Percentiles rank a stretch among this genome's conserved stretches.
Evolutionary conservation across 2,797 vertebrate genomes (phyloP).

Genomic region (Danio jaintianensis): DNA sequence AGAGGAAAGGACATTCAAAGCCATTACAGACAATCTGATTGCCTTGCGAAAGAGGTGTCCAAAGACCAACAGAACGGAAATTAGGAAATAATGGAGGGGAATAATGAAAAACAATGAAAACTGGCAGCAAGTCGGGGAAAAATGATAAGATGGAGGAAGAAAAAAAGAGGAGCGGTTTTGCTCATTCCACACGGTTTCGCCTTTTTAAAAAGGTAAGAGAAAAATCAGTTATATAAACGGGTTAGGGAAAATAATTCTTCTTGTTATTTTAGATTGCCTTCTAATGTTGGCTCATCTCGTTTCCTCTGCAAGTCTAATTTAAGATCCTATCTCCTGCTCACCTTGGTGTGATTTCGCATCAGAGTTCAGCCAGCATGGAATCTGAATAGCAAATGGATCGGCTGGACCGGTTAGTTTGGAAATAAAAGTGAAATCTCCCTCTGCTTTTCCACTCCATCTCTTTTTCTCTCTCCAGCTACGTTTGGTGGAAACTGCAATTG

Average conservation of each 20-base stretch:
- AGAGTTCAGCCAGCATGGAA: conserved; percentile 72
- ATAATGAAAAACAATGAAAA: conserved; percentile 82
- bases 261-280: conserved; percentile 68
- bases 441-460: conserved; percentile 19
- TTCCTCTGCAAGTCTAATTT: conserved; percentile 75
- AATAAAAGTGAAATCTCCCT: conserved; percentile 31
- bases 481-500: conserved; percentile 42
- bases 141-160: conserved; percentile 53
- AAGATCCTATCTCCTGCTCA: conserved; percentile 75
- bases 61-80: conserved; percentile 75
- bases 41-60: conserved; percentile 73
- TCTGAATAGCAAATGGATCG: conserved; percentile 74
- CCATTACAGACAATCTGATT: conserved; percentile 77
- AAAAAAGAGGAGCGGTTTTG: conserved; percentile 51
- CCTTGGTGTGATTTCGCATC: conserved; percentile 74
- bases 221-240: conserved; percentile 55
- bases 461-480: neutral
- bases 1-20: conserved; percentile 62
- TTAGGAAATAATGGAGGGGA: conserved; percentile 78
- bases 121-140: conserved; percentile 73
- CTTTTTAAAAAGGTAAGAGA: conserved; percentile 46
- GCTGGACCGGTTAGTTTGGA: conserved; percentile 26
- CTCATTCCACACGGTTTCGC: conserved; percentile 61
- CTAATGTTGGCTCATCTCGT: conserved; percentile 63
- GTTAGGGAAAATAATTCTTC: conserved; percentile 64